Evolutionary conservation across 1,140 invertebrate species (phyloP).

Genomic region (Rhopalosiphum maidis): DNA sequence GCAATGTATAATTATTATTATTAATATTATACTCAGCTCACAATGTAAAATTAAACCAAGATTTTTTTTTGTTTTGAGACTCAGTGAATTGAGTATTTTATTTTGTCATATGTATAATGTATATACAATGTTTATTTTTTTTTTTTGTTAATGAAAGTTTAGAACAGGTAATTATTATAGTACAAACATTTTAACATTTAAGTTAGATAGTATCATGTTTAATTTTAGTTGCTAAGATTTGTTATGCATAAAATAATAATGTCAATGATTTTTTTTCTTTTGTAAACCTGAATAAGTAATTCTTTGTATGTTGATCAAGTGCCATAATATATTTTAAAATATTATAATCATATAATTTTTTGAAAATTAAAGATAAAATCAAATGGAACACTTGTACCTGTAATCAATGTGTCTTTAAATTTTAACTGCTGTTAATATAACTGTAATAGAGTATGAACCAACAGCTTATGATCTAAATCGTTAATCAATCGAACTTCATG

Average conservation of each 20-base stretch:
- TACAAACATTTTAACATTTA: conserved; percentile 49
- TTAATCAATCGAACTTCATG: not conserved
- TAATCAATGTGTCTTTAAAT: not conserved
- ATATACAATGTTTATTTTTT: conserved; percentile 39
- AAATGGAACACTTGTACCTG: not conserved
- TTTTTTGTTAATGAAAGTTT: conserved; percentile 46
- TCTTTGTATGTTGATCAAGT: conserved; percentile 40
- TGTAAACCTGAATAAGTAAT: conserved; percentile 8
- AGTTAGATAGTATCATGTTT: conserved; percentile 42
- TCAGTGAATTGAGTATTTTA: conserved; percentile 46
- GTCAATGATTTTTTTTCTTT: conserved; percentile 4
- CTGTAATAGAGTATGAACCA: not conserved
- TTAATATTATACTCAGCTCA: conserved; percentile 40
- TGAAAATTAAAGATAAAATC: not conserved
- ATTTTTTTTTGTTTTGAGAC: conserved; percentile 14
- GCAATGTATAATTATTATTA: conserved; percentile 38
- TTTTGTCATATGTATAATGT: conserved; percentile 28
- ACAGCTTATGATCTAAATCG: not conserved
- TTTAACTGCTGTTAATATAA: not conserved
- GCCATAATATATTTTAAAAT: conserved; percentile 55
- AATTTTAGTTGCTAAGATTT: conserved; percentile 46
- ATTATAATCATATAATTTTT: not conserved
- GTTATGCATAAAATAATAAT: conserved; percentile 14
- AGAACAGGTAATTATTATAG: conserved; percentile 45
- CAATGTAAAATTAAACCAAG: conserved; percentile 31